Percentiles rank a stretch among this genome's conserved stretches.
Conservation (phyloP, 2,113 vertebrate genomes). For the Erythrolamprus reginae region DNA sequence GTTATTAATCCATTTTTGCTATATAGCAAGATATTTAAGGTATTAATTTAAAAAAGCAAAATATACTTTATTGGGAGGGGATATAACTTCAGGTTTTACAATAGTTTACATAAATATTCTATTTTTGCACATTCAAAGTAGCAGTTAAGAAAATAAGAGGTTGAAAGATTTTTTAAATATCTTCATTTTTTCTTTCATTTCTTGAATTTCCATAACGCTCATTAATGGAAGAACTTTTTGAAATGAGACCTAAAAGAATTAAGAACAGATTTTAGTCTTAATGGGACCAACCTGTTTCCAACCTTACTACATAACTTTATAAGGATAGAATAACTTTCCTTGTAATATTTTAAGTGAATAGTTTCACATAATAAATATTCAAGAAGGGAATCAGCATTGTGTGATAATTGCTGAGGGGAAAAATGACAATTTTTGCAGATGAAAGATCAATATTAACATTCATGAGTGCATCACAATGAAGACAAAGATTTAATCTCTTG, state of each 20-base stretch:
- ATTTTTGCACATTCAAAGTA: not conserved
- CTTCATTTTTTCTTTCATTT: not conserved
- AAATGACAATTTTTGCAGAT: not conserved
- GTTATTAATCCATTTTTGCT: not conserved
- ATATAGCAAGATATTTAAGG: not conserved
- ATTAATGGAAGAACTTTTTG: slow-evolving; percentile 6
- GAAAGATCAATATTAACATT: not conserved
- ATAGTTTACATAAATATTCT: not conserved
- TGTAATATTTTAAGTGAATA: not conserved
- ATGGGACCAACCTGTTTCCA: not conserved
- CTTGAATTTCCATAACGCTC: not conserved
- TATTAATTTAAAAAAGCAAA: not conserved
- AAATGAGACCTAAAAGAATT: not conserved
- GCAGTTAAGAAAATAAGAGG: not conserved
- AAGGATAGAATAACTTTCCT: not conserved
- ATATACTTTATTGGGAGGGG: not conserved
- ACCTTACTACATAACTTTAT: not conserved
- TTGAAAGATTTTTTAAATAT: not conserved
- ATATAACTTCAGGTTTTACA: not conserved
- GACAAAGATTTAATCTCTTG: not conserved
- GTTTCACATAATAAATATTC: not conserved
- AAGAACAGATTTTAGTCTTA: not conserved
- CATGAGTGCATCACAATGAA: not conserved
- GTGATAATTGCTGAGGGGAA: not conserved
- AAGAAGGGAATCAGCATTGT: not conserved